phyloP scores from a whole-genome alignment of 2,113 vertebrate species.

The Dromiciops gliroides region DNA sequence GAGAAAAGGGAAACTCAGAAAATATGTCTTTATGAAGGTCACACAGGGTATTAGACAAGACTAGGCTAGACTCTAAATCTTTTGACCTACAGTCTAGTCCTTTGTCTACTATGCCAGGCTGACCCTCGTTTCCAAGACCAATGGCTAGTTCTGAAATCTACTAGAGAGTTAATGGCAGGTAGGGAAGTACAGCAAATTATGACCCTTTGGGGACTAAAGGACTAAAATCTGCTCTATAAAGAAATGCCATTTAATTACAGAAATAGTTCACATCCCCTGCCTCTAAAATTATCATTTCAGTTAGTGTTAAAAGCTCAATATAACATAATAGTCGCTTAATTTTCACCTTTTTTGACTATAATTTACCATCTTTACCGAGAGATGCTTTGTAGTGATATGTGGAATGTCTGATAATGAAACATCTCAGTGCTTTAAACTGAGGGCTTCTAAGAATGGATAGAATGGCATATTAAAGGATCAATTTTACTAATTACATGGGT shows the following conservation, averaged over 20 bases:
- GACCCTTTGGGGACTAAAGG: background rate
- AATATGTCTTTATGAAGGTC: background rate
- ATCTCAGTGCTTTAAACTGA: slow-evolving; percentile 8
- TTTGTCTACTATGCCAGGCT: background rate
- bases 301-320: slow-evolving; percentile 30
- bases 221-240: background rate
- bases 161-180: background rate
- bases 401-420: background rate
- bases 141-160: background rate
- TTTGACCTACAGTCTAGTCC: background rate
- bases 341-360: background rate
- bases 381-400: background rate
- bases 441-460: slow-evolving; percentile 28
- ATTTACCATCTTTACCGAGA: background rate
- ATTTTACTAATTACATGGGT: slow-evolving; percentile 21
- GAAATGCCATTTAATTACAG: background rate
- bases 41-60: background rate
- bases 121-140: background rate
- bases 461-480: background rate
- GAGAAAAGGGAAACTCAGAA: background rate
- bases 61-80: background rate
- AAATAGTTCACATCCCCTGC: background rate
- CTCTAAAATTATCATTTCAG: background rate
- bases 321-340: background rate
- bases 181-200: background rate